Conservation (phyloP, 2,113 vertebrate genomes). For the Cavia porcellus region DNA sequence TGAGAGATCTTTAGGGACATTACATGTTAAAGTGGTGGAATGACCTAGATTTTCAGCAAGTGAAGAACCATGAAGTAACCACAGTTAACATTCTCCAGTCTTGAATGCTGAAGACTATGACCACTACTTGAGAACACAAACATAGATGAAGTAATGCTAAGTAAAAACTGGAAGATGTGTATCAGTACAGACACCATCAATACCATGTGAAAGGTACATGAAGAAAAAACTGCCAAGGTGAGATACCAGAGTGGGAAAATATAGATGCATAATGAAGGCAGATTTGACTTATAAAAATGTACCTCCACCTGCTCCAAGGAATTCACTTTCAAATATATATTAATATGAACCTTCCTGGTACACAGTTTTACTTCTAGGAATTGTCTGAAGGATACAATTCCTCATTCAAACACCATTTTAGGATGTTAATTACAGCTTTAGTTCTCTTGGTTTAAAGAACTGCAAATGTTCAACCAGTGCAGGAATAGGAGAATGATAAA, state of each 20-base stretch:
- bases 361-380: background rate
- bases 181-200: background rate
- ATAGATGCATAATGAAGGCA: background rate
- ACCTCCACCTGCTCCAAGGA: background rate
- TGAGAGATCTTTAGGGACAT: conserved; percentile 28
- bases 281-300: background rate
- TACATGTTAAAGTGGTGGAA: background rate
- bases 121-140: background rate
- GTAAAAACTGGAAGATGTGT: background rate
- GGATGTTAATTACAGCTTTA: background rate
- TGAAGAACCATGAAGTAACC: background rate
- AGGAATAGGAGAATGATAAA: conserved; percentile 10
- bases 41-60: conserved; percentile 1
- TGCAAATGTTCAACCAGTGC: background rate
- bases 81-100: background rate
- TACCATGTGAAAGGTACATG: background rate
- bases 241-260: background rate
- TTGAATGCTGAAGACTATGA: background rate
- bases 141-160: background rate
- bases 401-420: conserved; percentile 16
- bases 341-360: conserved; percentile 11
- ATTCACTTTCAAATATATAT: background rate
- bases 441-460: background rate
- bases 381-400: background rate
- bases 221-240: background rate